These are phyloP conservation scores for Capitella teleta DNA, from an alignment of 1,140 invertebrate genomes.

Conservation along the genomic window DNA sequence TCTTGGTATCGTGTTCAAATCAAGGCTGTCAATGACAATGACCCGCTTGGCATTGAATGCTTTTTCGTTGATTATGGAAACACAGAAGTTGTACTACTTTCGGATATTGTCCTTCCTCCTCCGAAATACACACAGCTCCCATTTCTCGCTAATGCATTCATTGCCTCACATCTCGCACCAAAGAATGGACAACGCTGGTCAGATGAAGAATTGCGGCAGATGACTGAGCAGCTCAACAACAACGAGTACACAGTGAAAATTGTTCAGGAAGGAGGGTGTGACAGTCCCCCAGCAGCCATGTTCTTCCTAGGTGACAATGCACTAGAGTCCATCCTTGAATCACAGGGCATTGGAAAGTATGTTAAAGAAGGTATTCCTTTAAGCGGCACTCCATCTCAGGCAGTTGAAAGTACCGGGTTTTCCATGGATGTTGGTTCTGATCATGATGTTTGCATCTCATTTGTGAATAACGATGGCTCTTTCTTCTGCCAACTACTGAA, in stretches of 20 bases:
- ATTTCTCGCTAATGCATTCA: conserved; percentile 38
- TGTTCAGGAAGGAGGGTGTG: background rate
- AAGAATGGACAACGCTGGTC: background rate
- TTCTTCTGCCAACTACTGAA: background rate
- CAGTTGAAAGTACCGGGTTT: background rate
- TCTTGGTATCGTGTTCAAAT: conserved; percentile 65
- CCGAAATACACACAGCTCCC: conserved; percentile 54
- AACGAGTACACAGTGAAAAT: background rate
- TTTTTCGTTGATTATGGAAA: conserved; percentile 71
- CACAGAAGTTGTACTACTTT: conserved; percentile 16
- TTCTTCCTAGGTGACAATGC: background rate
- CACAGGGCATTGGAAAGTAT: too few relatives aligned
- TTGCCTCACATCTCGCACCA: conserved; percentile 3
- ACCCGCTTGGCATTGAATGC: conserved; percentile 43
- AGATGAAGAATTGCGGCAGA: background rate
- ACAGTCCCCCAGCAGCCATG: background rate
- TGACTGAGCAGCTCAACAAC: background rate
- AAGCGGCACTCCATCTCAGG: background rate
- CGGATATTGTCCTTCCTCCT: conserved; percentile 56
- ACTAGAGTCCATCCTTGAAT: background rate
- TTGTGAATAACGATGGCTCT: background rate
- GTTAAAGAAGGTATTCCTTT: too few relatives aligned
- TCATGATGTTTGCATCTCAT: background rate
- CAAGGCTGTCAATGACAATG: conserved; percentile 52
- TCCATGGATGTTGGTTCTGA: background rate